These are phyloP conservation scores for Planococcus citri DNA, from an alignment of 1,140 invertebrate species.

Conservation along the genomic window DNA sequence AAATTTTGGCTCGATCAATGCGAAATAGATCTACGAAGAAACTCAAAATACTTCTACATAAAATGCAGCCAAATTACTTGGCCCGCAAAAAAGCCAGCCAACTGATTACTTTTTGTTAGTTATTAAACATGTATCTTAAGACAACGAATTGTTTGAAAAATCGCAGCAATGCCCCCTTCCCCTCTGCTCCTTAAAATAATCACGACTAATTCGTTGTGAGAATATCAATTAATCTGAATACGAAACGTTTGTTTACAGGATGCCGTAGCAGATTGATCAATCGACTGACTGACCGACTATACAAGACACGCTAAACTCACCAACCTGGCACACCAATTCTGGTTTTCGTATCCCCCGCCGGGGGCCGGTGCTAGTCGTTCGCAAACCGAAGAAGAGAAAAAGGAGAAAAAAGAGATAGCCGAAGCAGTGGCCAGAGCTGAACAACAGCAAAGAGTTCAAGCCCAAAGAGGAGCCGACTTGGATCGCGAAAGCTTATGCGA, in stretches of 20 bases:
- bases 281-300: background rate
- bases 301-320: background rate
- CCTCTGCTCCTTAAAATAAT: too few species aligned
- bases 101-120: too few species aligned
- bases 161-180: too few species aligned
- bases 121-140: too few species aligned
- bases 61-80: too few species aligned
- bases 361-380: constrained; percentile 29
- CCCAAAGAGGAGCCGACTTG: constrained; percentile 23
- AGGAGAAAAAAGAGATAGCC: constrained; percentile 29
- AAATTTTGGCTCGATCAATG: too few species aligned
- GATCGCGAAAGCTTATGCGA: constrained; percentile 24
- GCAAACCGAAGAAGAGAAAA: constrained; percentile 31
- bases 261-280: background rate
- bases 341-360: constrained; percentile 31
- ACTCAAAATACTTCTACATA: too few species aligned
- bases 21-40: too few species aligned
- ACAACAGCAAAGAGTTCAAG: constrained; percentile 25
- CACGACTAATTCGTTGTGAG: too few species aligned
- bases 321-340: constrained; percentile 32
- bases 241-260: background rate
- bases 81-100: too few species aligned
- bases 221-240: too few species aligned
- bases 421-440: constrained; percentile 26
- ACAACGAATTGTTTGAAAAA: too few species aligned